Conservation (phyloP, 35 echinoderm and acorn worm species). For the Ophiothrix spiculata region DNA sequence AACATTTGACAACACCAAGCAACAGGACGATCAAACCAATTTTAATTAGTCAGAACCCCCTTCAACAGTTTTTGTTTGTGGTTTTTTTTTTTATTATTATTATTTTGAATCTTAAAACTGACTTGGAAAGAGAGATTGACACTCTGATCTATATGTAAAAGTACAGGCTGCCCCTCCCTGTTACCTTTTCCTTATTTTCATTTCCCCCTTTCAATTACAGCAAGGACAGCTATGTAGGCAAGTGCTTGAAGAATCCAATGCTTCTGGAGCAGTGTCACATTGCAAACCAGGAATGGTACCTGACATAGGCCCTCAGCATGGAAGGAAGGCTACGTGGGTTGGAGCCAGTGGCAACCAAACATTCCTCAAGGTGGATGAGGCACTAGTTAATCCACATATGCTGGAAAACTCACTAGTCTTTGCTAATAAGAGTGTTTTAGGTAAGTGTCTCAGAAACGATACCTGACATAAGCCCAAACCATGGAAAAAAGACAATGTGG, state of each 20-base stretch:
- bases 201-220: conserved; percentile 29
- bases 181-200: not conserved
- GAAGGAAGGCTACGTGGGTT: conserved; percentile 83
- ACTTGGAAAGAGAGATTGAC: too few species aligned
- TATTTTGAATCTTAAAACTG: too few species aligned
- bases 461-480: conserved; percentile 22
- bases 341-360: conserved; percentile 76
- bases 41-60: too few species aligned
- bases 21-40: too few species aligned
- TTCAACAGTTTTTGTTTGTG: too few species aligned
- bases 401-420: conserved; percentile 82
- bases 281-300: conserved; percentile 60
- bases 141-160: not conserved
- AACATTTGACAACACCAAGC: too few species aligned
- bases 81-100: too few species aligned
- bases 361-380: conserved; percentile 95
- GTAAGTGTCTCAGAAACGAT: conserved; percentile 22
- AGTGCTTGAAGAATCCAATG: conserved; percentile 74
- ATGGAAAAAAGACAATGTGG: conserved; percentile 84
- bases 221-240: conserved; percentile 90
- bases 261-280: conserved; percentile 58
- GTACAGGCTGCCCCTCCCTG: not conserved
- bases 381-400: conserved; percentile 84
- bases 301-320: conserved; percentile 59
- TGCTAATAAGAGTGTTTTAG: conserved; percentile 73